phyloP scores from a whole-genome alignment of 2,113 vertebrate species.

The Neomonachus schauinslandi region DNA sequence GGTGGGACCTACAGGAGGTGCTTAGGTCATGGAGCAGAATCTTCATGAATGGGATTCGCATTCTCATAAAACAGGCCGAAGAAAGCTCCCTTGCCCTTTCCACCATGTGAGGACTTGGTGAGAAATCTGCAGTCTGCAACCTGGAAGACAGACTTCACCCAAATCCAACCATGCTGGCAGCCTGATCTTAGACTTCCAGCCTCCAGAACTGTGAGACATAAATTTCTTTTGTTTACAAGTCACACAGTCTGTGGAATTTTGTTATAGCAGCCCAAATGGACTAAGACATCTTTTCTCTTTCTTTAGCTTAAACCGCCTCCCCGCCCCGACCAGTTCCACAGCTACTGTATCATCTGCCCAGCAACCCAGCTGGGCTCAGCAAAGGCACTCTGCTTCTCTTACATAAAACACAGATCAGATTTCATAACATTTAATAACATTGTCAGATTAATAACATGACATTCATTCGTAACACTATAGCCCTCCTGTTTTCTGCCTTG shows the following conservation, averaged over 20 bases:
- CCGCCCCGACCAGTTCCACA: rapidly evolving
- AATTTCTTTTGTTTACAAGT: not conserved
- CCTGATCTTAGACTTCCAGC: not conserved
- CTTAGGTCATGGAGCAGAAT: not conserved
- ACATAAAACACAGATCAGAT: not conserved
- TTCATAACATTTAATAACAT: not conserved
- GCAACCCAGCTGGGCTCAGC: not conserved
- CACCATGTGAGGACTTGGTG: rapidly evolving
- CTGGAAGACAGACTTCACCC: not conserved
- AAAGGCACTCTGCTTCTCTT: not conserved
- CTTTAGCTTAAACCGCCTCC: not conserved
- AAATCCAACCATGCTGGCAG: not conserved
- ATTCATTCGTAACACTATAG: not conserved
- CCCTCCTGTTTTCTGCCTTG: not conserved
- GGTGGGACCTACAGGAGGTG: not conserved
- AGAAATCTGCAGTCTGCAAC: not conserved
- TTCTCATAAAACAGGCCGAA: not conserved
- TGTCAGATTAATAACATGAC: not conserved
- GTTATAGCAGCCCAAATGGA: not conserved
- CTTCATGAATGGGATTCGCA: not conserved
- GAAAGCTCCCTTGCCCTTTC: not conserved
- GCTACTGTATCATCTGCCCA: not conserved
- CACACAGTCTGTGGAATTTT: not conserved
- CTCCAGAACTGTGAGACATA: not conserved
- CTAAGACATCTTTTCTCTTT: not conserved